Base-by-base conservation (phyloP, 2,888 invertebrate species). In the Caenorhabditis auriculariae region DNA sequence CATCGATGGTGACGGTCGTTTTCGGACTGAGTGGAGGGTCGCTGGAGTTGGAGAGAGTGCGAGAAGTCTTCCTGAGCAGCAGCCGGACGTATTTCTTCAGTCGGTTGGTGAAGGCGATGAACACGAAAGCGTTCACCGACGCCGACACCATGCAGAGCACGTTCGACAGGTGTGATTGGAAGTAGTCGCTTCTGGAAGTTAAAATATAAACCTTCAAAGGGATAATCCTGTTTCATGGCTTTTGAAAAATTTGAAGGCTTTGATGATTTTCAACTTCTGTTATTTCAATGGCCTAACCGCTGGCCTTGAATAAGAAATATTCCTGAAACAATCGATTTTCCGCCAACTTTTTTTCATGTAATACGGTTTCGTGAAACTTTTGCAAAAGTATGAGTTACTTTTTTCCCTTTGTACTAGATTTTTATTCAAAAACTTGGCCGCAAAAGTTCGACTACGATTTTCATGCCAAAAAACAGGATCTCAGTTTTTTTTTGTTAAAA, bases 101-200 rank as follows among this genome's bases (percentile, higher is more conserved):
- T 17, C 62, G 64, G 46, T 77, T 81, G 12, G 80, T 81, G 64
- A 80, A 81, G 7, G 80, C 80, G 38, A 80, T 80, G 60, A 80
- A 80, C 9, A 80, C 78, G 56, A 80, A 81, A 23, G 80, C 80
- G 57, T 80, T 81, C 41, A 80, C 72, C 7, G 77, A 69, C 4
- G 80, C 76, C 24, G 80, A 80, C 35, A 77, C 66, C 67, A 81
- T 69, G 21, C 77, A 76, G 35, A 80, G 69, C n/a, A 78, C 66
- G 48, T 69, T 72, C 38, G 74, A 69, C 35, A 78, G 48, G 54
- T 76, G 74, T 17, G 77, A 76, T 39, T 75, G 76, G 49, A 79
- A 69, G 58, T 81, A 81, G 66, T 80, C 80, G 3, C 54, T 55
- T 45, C 80, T 76, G 60, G 54, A 74, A 68, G 17, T 47, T 9